Conservation (phyloP, 2,888 invertebrate species). For the Ceraclea dissimilis region DNA sequence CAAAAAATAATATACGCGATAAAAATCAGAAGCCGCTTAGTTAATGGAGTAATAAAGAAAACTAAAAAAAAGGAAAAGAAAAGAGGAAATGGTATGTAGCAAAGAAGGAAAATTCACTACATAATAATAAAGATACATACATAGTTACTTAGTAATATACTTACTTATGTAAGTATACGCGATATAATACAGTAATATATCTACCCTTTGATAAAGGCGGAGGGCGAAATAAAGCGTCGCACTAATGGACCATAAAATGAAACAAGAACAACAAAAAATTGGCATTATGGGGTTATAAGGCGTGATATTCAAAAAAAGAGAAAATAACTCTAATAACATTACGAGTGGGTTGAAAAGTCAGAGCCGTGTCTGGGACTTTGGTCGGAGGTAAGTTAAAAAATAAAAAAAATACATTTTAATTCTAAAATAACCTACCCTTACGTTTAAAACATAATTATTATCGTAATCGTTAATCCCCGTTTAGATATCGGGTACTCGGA, state of each 20-base stretch:
- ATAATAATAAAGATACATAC: background rate
- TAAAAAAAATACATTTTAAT: too few relatives aligned
- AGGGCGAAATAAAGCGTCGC: background rate
- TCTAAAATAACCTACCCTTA: too few relatives aligned
- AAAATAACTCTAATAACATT: background rate
- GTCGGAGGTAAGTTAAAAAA: too few relatives aligned
- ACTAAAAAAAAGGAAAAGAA: background rate
- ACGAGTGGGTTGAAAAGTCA: background rate
- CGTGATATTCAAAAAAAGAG: background rate
- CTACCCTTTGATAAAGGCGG: background rate
- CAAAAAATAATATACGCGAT: background rate
- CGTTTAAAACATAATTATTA: too few relatives aligned
- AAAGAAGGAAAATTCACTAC: too few relatives aligned
- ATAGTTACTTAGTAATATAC: background rate
- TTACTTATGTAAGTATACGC: background rate
- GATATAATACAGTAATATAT: background rate
- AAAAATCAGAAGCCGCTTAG: background rate
- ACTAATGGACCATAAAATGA: slow-evolving; percentile 1
- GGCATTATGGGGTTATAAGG: background rate
- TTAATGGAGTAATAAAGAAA: background rate
- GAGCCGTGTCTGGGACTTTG: too few relatives aligned
- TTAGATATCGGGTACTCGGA: too few relatives aligned
- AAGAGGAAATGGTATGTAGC: too few relatives aligned
- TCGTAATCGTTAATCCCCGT: too few relatives aligned
- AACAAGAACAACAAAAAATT: background rate